phyloP scores from a whole-genome alignment of 1,140 invertebrate genomes.

The Akabosia matsudoensis region DNA sequence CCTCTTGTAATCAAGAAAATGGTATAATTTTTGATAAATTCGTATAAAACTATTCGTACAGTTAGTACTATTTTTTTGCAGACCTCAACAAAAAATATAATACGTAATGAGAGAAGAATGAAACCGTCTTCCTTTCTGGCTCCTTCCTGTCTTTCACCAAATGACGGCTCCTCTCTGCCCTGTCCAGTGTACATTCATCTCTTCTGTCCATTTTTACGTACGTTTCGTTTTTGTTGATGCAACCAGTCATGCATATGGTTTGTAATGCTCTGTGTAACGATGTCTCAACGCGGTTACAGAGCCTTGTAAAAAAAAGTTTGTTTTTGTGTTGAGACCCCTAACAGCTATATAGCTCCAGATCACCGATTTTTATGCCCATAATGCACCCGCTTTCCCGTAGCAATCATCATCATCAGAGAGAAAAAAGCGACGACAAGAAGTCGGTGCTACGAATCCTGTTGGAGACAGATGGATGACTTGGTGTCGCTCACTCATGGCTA shows the following conservation, averaged over 20 bases:
- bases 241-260: too few relatives aligned
- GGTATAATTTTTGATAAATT: too few relatives aligned
- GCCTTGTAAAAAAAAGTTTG: background rate
- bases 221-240: background rate
- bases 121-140: background rate
- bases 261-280: too few relatives aligned
- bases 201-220: background rate
- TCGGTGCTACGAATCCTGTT: background rate
- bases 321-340: background rate
- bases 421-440: conserved; percentile 7
- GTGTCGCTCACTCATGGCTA: background rate
- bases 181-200: background rate
- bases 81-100: background rate
- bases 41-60: too few relatives aligned
- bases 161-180: background rate
- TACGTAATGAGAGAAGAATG: background rate
- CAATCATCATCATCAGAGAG: background rate
- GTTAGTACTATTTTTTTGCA: too few relatives aligned
- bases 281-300: too few relatives aligned
- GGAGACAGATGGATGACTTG: conserved; percentile 17
- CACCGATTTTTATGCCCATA: background rate
- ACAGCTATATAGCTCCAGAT: background rate
- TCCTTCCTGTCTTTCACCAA: conserved; percentile 21
- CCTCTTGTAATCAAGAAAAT: too few relatives aligned
- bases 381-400: background rate